These are phyloP conservation scores for Allacma fusca DNA, from an alignment of 2,888 invertebrate genomes.

Conservation along the genomic window DNA sequence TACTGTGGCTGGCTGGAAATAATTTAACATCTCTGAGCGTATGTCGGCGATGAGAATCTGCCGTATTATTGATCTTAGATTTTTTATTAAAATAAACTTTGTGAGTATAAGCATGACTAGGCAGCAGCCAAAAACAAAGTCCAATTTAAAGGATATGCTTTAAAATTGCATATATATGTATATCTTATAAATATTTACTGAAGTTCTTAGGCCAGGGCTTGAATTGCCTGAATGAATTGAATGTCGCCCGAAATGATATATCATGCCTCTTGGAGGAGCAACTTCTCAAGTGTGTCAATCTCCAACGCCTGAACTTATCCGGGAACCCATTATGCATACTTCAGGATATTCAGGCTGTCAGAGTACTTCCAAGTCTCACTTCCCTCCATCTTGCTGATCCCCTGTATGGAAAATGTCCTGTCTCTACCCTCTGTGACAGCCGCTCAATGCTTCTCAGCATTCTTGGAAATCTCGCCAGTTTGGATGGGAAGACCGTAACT, in stretches of 20 bases:
- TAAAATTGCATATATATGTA: too few species aligned
- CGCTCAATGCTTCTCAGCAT: conserved; percentile 53
- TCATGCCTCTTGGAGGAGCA: conserved; percentile 53
- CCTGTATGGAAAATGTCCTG: conserved; percentile 59
- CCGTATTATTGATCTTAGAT: too few species aligned
- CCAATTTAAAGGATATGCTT: too few species aligned
- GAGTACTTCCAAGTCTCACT: conserved; percentile 50
- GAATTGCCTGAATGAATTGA: conserved; percentile 53
- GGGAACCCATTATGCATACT: conserved; percentile 59
- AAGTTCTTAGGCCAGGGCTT: conserved; percentile 60
- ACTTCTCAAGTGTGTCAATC: conserved; percentile 54
- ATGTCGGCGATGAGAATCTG: too few species aligned
- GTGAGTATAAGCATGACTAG: too few species aligned
- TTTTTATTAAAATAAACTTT: too few species aligned
- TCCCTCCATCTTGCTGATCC: conserved; percentile 52
- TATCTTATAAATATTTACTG: too few species aligned
- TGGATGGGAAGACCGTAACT: conserved; percentile 56
- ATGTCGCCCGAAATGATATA: conserved; percentile 59
- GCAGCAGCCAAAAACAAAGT: too few species aligned
- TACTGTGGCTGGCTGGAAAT: conserved; percentile 58
- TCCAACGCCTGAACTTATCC: conserved; percentile 56
- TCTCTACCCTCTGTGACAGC: conserved; percentile 55
- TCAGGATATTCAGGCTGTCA: conserved; percentile 56
- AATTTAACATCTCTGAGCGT: conserved; percentile 54
- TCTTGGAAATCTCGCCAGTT: conserved; percentile 47